phyloP scores from a whole-genome alignment of 2,888 invertebrate genomes.

The Amorpha juglandis region DNA sequence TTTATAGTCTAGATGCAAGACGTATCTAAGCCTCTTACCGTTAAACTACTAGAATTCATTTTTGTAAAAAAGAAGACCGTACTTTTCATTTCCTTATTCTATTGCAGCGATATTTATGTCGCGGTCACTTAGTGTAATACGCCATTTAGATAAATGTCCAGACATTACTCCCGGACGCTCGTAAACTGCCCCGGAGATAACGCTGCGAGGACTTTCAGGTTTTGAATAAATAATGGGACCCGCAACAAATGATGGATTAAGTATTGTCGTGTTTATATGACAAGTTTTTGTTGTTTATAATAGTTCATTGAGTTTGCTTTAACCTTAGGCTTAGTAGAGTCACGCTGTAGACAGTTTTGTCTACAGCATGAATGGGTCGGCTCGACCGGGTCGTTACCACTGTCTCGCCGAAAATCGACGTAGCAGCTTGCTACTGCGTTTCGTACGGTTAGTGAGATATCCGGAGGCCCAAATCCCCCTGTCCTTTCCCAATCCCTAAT shows the following conservation, averaged over 20 bases:
- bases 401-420: no score
- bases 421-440: no score
- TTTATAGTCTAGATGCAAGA: background rate
- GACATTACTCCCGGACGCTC: conserved; percentile 34
- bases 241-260: conserved; percentile 7
- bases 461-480: no score
- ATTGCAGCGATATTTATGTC: conserved; percentile 38
- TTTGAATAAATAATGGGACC: conserved; percentile 30
- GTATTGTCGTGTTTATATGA: conserved; percentile 4
- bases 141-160: conserved; percentile 41
- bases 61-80: conserved; percentile 8
- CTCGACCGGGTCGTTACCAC: no score
- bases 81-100: conserved; percentile 10
- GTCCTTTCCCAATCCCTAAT: no score
- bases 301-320: background rate
- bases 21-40: background rate
- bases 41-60: background rate
- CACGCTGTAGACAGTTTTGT: no score
- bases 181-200: conserved; percentile 29
- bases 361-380: no score
- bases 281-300: background rate
- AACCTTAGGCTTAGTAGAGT: background rate
- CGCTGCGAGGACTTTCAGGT: conserved; percentile 26
- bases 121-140: conserved; percentile 37
- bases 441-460: no score